Base-by-base conservation (phyloP, 2,113 vertebrate species). In the Tauraco erythrolophus region DNA sequence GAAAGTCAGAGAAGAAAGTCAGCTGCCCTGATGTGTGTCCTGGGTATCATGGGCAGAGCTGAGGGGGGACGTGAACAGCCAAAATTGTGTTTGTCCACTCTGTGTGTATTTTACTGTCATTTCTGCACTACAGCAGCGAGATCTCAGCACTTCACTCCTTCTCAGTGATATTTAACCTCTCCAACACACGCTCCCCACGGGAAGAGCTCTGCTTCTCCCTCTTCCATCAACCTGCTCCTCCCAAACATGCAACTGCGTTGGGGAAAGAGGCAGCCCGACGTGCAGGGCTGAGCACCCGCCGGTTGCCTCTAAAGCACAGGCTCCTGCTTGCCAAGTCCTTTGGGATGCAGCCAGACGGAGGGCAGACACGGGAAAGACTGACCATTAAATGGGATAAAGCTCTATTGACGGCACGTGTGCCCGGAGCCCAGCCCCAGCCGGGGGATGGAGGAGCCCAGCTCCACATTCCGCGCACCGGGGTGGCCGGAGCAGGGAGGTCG, bases 331-430 rank as follows among this genome's bases (percentile, higher is more conserved):
- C 43, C 51, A 31, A 81, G 23, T 14, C 56, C 72, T 75, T 28
- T 58, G 88, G 60, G 54, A 53, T 48, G 7, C 35, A 78, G 65
- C 10, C 50, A 61, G 71, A 8, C 0, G 1, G 48, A 57, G 19
- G 10, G 7, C 79, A 74, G 46, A 19, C 3, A 2, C 0, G 6
- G 2, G 71, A 86, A 61, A 57, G 31, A 14, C 33, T 14, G 39
- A n/a, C 5, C 3, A 3, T 45, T 14, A 14, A 0, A 12, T 1
- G 14, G 80, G 62, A 86, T 11, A 17, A 58, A 82, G 61, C 54
- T 53, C 15, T 35, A n/a, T 4, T 2, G 1, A 0, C 7, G 39
- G 14, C 39, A 54, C 2, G 0, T 27, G 43, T 27, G 24, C 76
- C 76, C 10, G 5, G 51, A 68, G n/a, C 35, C 51, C 43, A 37